Evolutionary conservation across 2,888 invertebrate genomes (phyloP).

Genomic region (Tetheella fluctuosa): DNA sequence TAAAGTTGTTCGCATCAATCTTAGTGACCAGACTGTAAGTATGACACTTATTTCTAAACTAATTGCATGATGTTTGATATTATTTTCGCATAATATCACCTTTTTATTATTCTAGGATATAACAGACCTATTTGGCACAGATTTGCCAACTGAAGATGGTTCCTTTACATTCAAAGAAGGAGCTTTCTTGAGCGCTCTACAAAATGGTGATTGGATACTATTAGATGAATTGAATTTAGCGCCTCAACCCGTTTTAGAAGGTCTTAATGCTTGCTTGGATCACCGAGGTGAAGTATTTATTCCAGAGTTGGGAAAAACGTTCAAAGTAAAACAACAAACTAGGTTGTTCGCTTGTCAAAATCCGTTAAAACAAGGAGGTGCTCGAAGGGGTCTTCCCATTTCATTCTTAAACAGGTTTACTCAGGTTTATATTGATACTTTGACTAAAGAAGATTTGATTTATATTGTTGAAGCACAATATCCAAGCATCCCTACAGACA

Average conservation of each 20-base stretch:
- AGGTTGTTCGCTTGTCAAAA: constrained; percentile 99
- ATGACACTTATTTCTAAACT: constrained; percentile 15
- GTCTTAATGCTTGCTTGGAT: constrained; percentile 98
- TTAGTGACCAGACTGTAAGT: constrained; percentile 98
- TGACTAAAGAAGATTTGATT: constrained; percentile 86
- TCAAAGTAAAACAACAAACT: constrained; percentile 90
- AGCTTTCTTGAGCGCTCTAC: constrained; percentile 95
- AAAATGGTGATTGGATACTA: constrained; percentile 97
- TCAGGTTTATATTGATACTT: constrained; percentile 89
- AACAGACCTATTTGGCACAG: constrained; percentile 98
- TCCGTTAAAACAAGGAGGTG: constrained; percentile 97
- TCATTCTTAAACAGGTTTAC: constrained; percentile 99
- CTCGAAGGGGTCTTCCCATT: constrained; percentile 96
- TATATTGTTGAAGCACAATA: constrained; percentile 88
- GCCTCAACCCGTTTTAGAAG: constrained; percentile 99
- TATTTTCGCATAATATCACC: not conserved
- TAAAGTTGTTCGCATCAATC: constrained; percentile 95
- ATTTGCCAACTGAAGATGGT: constrained; percentile 97
- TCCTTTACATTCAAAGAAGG: constrained; percentile 98
- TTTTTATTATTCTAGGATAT: constrained; percentile 87
- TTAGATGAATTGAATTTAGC: constrained; percentile 99
- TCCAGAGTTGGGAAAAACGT: constrained; percentile 95
- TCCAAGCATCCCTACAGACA: constrained; percentile 82
- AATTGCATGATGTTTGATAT: constrained; percentile 11
- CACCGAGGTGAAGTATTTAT: constrained; percentile 98